phyloP scores from a whole-genome alignment of 35 echinoderm and acorn worm genomes.

The Patiria miniata region DNA sequence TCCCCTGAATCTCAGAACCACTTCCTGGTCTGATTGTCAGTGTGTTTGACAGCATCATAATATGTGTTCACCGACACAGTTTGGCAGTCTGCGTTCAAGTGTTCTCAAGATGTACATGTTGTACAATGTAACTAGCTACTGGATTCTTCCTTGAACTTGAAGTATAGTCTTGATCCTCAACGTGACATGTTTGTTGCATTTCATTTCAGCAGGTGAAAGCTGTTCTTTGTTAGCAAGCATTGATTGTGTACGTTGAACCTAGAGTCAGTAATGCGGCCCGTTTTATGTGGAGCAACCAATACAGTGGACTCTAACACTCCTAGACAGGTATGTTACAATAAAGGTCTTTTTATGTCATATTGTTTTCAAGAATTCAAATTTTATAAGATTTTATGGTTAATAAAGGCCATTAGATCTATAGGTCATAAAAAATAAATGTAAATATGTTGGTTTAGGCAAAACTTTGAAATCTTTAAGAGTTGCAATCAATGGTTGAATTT shows the following conservation, averaged over 20 bases:
- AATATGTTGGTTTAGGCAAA: background rate
- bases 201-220: background rate
- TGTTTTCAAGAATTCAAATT: background rate
- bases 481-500: no score
- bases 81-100: no score
- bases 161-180: no score
- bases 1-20: no score
- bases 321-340: background rate
- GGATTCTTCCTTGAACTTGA: no score
- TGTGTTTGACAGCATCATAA: no score
- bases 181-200: no score
- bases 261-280: background rate
- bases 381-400: background rate
- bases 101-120: no score
- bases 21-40: no score
- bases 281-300: slow-evolving; percentile 3
- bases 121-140: no score
- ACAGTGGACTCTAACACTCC: background rate
- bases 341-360: background rate
- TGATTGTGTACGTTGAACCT: background rate
- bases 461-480: background rate
- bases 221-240: background rate
- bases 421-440: background rate
- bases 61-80: no score
- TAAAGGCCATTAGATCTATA: background rate